Base-by-base conservation (phyloP, 2,113 vertebrate genomes). In the Grallaria varia region DNA sequence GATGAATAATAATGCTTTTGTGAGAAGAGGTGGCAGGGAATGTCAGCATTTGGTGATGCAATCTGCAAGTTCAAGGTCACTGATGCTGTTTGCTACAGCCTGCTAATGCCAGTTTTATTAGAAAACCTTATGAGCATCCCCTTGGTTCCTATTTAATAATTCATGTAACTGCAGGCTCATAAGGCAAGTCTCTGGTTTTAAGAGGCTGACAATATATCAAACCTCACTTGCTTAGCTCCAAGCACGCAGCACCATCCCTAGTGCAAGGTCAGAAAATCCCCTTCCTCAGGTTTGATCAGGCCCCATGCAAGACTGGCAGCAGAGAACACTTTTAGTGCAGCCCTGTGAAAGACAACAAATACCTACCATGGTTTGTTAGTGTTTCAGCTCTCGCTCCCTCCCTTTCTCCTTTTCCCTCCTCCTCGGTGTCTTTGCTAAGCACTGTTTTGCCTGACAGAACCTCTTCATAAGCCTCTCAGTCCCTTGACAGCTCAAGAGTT, bases 381-480 rank as follows among this genome's bases (percentile, higher is more conserved):
- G 93, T 97, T 98, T 98, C 96, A 98, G 97, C 91, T 98, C 97
- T 89, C 94, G 94, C 92, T 97, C 96, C 93, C 95, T 96, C 86
- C 93, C 93, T 91, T 95, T 97, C 95, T 98, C 98, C 82, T 98
- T 98, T 96, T 96, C 98, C 97, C 96, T 98, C 95, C 97, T 98
- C 96, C 98, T 98, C 50, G 97, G 97, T 93, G 98, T 98, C 98
- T 98, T 98, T 96, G 97, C 95, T 97, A 97, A 97, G 97, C 97
- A 97, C 98, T 98, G 98, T 98, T 98, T 97, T 97, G 86, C 94
- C 95, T 96, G 95, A 97, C 97, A 98, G 97, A 98, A 96, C 96
- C 98, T 99, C 99, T 98, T 99, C 99, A 99, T 99, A 99, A 98
- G 99, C 98, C 97, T 98, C 97, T 95, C 91, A 95, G 97, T 98